Conservation (phyloP, 2,113 vertebrate genomes). For the Smithornis capensis region DNA sequence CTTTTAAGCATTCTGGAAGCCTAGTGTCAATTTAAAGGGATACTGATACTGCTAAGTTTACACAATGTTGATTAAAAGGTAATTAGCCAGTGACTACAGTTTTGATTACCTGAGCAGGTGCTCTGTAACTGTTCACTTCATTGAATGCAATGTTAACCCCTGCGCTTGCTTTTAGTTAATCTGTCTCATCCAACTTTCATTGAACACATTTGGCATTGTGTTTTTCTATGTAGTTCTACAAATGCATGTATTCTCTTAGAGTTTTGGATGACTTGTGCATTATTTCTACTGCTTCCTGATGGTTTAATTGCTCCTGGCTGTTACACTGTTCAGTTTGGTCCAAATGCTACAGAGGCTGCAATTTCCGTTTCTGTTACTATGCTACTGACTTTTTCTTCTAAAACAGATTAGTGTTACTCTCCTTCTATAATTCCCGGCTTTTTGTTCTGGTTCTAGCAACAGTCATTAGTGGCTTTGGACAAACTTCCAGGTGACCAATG, state of each 20-base stretch:
- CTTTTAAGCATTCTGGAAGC: neutral
- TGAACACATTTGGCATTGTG: neutral
- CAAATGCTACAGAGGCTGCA: neutral
- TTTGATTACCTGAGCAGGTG: neutral
- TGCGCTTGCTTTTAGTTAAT: neutral
- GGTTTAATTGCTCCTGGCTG: neutral
- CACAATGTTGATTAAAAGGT: neutral
- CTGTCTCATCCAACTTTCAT: neutral
- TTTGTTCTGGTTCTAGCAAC: neutral
- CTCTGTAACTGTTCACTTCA: neutral
- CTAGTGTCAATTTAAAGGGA: neutral
- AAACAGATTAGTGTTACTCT: neutral
- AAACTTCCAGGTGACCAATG: neutral
- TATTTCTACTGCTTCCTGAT: neutral
- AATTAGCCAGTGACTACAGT: neutral
- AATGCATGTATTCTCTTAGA: neutral
- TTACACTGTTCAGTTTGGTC: neutral
- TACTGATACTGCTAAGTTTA: neutral
- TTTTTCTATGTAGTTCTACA: neutral
- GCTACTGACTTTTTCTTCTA: neutral
- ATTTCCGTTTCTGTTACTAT: neutral
- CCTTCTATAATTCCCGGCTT: neutral
- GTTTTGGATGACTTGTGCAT: neutral
- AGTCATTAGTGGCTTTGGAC: neutral
- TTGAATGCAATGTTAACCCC: neutral